Evolutionary conservation across 1,140 invertebrate genomes (phyloP).

Genomic region (Colletes latitarsis): DNA sequence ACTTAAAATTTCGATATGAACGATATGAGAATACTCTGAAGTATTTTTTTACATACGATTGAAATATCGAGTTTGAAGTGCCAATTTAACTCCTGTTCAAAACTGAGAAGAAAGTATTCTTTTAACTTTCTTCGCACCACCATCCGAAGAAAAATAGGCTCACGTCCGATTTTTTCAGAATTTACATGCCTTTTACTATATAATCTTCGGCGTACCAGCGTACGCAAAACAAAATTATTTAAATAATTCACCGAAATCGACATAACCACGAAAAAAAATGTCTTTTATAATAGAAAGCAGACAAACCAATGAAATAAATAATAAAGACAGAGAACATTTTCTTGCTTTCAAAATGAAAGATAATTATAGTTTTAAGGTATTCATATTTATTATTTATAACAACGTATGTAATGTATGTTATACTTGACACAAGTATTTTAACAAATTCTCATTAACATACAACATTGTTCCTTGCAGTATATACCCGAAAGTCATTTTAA

Average conservation of each 20-base stretch:
- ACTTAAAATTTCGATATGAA: conserved; percentile 7
- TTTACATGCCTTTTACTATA: conserved; percentile 19
- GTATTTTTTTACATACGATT: conserved; percentile 28
- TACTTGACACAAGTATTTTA: not conserved
- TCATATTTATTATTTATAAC: conserved; percentile 3
- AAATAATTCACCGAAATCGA: conserved; percentile 1
- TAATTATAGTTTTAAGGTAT: conserved; percentile 78
- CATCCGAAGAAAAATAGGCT: conserved; percentile 14
- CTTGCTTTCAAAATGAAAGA: conserved; percentile 66
- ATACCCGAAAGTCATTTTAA: conserved; percentile 74
- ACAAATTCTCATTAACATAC: not conserved
- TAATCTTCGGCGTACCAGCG: conserved; percentile 11
- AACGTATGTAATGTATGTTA: not conserved
- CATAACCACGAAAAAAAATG: conserved; percentile 59
- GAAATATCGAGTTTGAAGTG: conserved; percentile 44
- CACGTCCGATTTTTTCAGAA: conserved; percentile 24
- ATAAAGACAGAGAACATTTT: conserved; percentile 63
- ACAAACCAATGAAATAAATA: conserved; percentile 64
- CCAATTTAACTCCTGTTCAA: conserved; percentile 54
- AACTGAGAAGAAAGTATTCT: conserved; percentile 17
- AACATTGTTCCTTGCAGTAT: conserved; percentile 68
- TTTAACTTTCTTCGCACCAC: conserved; percentile 28
- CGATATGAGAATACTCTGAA: conserved; percentile 19
- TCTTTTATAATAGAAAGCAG: conserved; percentile 56
- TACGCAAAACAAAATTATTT: conserved; percentile 18